Evolutionary conservation across 2,113 vertebrate genomes (phyloP), one percentile per base, ranked within the genome.

Genomic region (Coracopsis vasa): DNA sequence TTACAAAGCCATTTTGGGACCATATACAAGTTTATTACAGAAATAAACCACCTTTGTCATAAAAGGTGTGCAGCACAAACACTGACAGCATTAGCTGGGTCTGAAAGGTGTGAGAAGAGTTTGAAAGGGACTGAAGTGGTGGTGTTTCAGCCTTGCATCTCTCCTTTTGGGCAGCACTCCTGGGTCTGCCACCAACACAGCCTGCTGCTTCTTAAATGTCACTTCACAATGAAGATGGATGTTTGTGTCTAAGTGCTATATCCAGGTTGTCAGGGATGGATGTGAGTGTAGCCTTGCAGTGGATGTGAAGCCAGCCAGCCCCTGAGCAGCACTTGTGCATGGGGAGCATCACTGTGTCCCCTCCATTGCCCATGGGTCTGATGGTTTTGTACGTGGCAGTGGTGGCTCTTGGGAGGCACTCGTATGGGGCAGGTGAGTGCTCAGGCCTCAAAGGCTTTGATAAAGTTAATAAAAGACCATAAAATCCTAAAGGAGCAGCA

Each of bases 1-100:
- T 8, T n/a, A 21, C 53, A 13, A 5, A 2, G 58, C 39, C 10
- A 2, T 53, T 58, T 84, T 51, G 21, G 42, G 44, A 28, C 33
- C 72, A 67, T 28, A 35, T n/a, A 70, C 64, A 78, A 80, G 33
- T 97, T 97, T 97, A 96, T 96, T 97, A 45, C 42, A 89, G 79
- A 90, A 75, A 81, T 3, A 64, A 86, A 48, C 28, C 72, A 18
- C 53, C 80, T 79, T 58, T 51, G 31, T 9, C 45, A 45, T 28
- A 47, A 85, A 54, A 6, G 58, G 29, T 9, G 37, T 1, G 7
- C 42, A 75, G 90, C 62, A 11, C 4, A 51, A 75, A 51, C 1
- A 0, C 4, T 17, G 64, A 53, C 56, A 79, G 90, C 91, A 50
- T 19, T 66, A 72, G 58, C n/a, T 11, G 37, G 51, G 69, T 48